phyloP scores from a whole-genome alignment of 2,113 vertebrate genomes.

The Gallinago paraguaiae region DNA sequence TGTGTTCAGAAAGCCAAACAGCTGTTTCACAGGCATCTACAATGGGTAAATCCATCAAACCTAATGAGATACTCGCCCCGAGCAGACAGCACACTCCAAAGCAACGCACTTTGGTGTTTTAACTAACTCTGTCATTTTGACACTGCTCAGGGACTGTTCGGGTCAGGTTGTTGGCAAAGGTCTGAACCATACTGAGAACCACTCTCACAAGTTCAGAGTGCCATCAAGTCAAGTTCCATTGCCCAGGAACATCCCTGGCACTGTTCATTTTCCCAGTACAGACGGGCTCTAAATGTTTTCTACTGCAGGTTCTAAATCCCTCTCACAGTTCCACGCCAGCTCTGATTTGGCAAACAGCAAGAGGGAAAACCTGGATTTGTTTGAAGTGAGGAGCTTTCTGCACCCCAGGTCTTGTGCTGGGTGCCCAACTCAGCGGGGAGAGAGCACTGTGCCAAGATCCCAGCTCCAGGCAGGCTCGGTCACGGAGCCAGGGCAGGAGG shows the following conservation, averaged over 20 bases:
- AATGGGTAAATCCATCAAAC: background rate
- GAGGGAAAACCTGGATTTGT: background rate
- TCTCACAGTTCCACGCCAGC: background rate
- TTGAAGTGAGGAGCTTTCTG: background rate
- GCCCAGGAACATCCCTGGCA: background rate
- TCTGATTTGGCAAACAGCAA: background rate
- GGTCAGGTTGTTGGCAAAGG: background rate
- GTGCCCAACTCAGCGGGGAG: background rate
- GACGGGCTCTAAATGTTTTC: background rate
- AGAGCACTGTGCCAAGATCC: background rate
- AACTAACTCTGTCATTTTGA: background rate
- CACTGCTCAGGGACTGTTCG: background rate
- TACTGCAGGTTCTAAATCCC: background rate
- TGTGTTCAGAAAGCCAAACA: background rate
- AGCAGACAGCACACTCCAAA: background rate
- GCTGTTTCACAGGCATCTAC: background rate
- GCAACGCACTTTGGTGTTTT: background rate
- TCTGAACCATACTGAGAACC: background rate
- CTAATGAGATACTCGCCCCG: background rate
- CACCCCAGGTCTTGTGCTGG: background rate
- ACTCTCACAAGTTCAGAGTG: background rate
- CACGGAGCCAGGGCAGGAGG: background rate
- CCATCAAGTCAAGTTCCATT: background rate
- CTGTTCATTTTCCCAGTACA: background rate
- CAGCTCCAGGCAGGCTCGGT: background rate